Evolutionary conservation across 2,797 vertebrate species (phyloP), one percentile per base, ranked within the genome.

Genomic region (Semotilus atromaculatus): DNA sequence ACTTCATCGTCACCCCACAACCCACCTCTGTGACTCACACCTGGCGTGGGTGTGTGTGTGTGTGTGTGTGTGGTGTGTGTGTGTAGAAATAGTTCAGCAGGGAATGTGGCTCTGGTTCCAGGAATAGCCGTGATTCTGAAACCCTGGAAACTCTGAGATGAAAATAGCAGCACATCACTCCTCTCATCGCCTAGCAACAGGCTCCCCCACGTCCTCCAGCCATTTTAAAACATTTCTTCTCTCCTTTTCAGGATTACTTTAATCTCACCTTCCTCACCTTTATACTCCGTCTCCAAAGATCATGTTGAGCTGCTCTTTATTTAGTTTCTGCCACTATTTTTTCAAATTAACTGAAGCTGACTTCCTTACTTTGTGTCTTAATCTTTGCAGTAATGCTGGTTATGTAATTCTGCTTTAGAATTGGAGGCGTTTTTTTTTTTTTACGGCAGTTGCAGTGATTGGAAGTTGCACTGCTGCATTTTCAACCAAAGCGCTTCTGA

Each of bases 121-220:
- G 92, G 92, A 96, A 95, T 96, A 96, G 94, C 93, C 92, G 81
- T 89, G 91, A 92, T 93, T 95, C 93, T 96, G 95, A 94, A 84
- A 96, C 95, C n/a, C n/a, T n/a, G n/a, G 95, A 94, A 84, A 95
- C 94, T 93, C 93, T 92, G 89, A 72, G 91, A 93, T 94, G 89
- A 92, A 95, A 96, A 96, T 96, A 96, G 94, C 82, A 91, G 93
- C 89, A 89, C 93, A 92, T 92, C 84, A 83, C 90, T 88, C 84
- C 92, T 58, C 92, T 92, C 92, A 92, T 96, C 83, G 89, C 95
- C 93, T 95, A 95, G 95, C 95, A 96, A 96, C 95, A 95, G 93
- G 91, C 93, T 94, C 94, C 93, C 91, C 90, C 92, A 92, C 89
- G 90, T 91, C 92, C 91, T 92, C 86, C 89, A 94, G 93, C 93